These are phyloP conservation scores for Euspilapteryx auroguttella DNA, from an alignment of 2,888 invertebrate genomes.

Conservation along the genomic window DNA sequence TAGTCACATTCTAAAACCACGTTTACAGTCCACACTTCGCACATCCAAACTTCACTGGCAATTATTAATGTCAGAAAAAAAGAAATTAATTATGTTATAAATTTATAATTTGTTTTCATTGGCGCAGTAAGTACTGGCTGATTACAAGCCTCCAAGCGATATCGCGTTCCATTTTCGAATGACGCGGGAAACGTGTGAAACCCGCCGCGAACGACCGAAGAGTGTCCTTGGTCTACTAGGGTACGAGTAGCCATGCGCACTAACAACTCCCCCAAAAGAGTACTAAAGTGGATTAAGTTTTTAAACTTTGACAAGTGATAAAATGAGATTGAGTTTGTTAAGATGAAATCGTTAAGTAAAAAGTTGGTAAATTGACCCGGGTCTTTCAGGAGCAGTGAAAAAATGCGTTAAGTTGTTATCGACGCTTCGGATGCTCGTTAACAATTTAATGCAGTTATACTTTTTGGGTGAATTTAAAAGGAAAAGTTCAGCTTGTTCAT, in stretches of 20 bases:
- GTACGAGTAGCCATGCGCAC: constrained; percentile 40
- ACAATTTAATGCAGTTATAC: too few species aligned
- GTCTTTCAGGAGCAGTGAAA: constrained; percentile 9
- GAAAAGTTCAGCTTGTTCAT: too few species aligned
- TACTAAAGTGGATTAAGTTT: constrained; percentile 57
- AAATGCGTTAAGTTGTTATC: too few species aligned
- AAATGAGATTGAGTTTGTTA: constrained; percentile 49
- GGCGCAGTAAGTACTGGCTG: too few species aligned
- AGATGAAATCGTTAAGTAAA: constrained; percentile 41
- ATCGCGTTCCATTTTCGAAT: constrained; percentile 29
- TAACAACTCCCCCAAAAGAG: constrained; percentile 38
- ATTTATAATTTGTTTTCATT: too few species aligned
- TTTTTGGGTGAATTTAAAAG: too few species aligned
- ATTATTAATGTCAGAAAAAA: too few species aligned
- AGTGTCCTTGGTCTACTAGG: constrained; percentile 52
- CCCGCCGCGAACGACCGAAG: constrained; percentile 21
- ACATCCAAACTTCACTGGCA: too few species aligned
- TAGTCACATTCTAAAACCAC: too few species aligned
- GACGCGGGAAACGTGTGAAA: constrained; percentile 19
- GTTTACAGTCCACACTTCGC: too few species aligned
- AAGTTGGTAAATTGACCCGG: constrained; percentile 25
- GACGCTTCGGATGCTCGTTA: too few species aligned
- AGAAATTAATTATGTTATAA: too few species aligned
- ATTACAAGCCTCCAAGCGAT: constrained; percentile 30
- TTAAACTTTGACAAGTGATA: constrained; percentile 58